Evolutionary conservation across 2,888 invertebrate genomes (phyloP).

Genomic region (Alloplasta piceator): DNA sequence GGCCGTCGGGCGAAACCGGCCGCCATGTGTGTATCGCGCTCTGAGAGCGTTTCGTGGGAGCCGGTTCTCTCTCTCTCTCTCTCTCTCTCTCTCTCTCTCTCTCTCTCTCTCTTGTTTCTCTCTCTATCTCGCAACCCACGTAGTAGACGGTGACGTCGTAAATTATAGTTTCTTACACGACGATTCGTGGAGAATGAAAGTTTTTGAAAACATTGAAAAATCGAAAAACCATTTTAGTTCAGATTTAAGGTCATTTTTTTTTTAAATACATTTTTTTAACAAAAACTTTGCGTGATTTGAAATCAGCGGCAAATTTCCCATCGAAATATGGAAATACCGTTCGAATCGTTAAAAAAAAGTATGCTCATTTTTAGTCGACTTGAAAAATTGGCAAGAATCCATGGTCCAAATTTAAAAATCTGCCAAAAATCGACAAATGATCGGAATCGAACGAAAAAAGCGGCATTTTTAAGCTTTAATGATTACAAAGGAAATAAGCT

Average conservation of each 20-base stretch:
- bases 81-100: constrained; percentile 11
- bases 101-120: neutral
- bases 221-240: constrained; percentile 1
- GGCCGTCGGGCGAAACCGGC: constrained; percentile 51
- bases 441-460: too few species aligned
- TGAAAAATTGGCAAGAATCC: too few species aligned
- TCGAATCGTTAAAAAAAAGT: too few species aligned
- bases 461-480: too few species aligned
- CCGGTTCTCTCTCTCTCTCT: constrained; percentile 46
- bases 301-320: too few species aligned
- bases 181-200: constrained; percentile 18
- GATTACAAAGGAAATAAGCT: too few species aligned
- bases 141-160: constrained; percentile 25
- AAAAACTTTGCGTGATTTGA: too few species aligned
- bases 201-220: constrained; percentile 19
- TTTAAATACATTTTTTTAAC: too few species aligned
- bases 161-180: constrained; percentile 43
- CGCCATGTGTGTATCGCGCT: constrained; percentile 54
- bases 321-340: too few species aligned
- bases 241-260: neutral
- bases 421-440: too few species aligned
- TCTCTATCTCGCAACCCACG: neutral
- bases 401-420: too few species aligned
- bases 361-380: too few species aligned
- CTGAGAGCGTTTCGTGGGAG: constrained; percentile 48